Conservation (phyloP, 1,140 invertebrate species). For the Armadillidium nasatum region DNA sequence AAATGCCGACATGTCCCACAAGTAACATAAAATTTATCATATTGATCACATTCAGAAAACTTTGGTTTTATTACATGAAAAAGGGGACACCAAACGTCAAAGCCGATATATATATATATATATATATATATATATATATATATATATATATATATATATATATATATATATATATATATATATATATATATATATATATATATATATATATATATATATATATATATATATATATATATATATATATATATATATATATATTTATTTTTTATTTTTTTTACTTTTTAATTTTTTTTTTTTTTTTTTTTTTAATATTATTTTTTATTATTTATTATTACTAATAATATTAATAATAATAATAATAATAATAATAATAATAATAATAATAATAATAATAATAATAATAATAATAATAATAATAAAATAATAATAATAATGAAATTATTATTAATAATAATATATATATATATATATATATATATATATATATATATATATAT, state of each 20-base stretch:
- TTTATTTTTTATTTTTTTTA: neutral
- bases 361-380: neutral
- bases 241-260: neutral
- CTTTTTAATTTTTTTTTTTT: neutral
- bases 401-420: neutral
- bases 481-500: too few relatives aligned
- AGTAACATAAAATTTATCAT: neutral
- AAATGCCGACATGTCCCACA: neutral
- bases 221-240: neutral
- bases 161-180: neutral
- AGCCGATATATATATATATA: neutral
- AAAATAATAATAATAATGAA: neutral
- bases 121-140: neutral
- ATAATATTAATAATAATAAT: neutral
- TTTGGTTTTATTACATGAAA: too few relatives aligned
- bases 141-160: neutral
- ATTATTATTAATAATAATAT: too few relatives aligned
- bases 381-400: conserved; percentile 1
- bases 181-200: conserved; percentile 6
- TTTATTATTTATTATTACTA: neutral
- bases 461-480: too few relatives aligned
- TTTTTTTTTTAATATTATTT: neutral
- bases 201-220: neutral
- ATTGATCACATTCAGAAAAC: too few relatives aligned
- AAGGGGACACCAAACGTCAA: too few relatives aligned